These are phyloP conservation scores for Hippasteria phrygiana DNA, from an alignment of 53 echinoderm and acorn worm species.

Conservation along the genomic window DNA sequence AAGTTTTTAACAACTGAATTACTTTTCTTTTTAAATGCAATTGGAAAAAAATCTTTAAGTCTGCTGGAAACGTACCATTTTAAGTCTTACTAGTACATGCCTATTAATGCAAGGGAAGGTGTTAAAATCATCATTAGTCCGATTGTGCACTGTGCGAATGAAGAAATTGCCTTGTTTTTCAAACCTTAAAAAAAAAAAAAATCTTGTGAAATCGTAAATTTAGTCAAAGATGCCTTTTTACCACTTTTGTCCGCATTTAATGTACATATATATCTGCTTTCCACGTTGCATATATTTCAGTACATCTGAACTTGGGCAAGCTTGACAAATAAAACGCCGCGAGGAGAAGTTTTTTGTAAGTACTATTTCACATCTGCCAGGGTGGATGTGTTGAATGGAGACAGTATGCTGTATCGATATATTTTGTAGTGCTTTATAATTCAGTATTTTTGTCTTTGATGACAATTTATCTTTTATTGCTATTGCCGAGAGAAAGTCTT, in stretches of 20 bases:
- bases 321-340: background rate
- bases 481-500: conserved; percentile 26
- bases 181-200: background rate
- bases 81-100: background rate
- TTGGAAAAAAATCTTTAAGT: conserved; percentile 5
- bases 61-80: background rate
- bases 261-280: conserved; percentile 17
- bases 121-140: background rate
- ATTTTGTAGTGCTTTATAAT: conserved; percentile 47
- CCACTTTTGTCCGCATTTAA: conserved; percentile 22
- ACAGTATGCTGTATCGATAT: background rate
- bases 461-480: conserved; percentile 45
- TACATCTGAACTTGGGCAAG: background rate
- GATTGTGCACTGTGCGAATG: background rate
- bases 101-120: background rate
- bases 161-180: background rate
- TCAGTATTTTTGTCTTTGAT: conserved; percentile 61
- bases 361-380: conserved; percentile 50
- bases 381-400: background rate
- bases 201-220: background rate
- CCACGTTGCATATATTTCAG: background rate
- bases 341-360: background rate
- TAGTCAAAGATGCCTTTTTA: background rate
- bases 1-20: conserved; percentile 11
- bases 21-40: conserved; percentile 15